A percentile compares a stretch with the other conserved stretches of the same genome.
Evolutionary conservation across 1,140 invertebrate species (phyloP).

Genomic region (Littorina saxatilis): DNA sequence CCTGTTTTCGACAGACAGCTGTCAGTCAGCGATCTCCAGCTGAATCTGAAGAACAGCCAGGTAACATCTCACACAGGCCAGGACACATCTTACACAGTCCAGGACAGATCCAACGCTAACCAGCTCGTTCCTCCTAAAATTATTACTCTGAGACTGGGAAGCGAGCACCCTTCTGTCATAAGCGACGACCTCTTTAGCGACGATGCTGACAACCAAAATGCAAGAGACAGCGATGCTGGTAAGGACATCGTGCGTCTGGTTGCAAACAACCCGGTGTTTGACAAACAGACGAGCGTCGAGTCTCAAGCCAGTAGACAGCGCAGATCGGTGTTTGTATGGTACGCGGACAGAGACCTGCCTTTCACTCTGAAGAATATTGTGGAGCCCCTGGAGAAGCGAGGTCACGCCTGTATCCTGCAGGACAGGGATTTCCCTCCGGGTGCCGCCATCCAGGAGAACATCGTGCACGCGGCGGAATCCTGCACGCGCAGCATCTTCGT

Average conservation of each 20-base stretch:
- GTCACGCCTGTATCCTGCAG: conserved; percentile 49
- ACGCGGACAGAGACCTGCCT: conserved; percentile 52
- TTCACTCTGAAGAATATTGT: conserved; percentile 50
- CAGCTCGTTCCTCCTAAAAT: too few species aligned
- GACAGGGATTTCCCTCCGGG: conserved; percentile 61
- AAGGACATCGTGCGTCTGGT: background rate
- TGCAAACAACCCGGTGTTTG: background rate
- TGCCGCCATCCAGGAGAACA: conserved; percentile 61
- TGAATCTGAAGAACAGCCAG: too few species aligned
- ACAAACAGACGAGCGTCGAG: background rate
- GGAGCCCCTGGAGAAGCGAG: conserved; percentile 45
- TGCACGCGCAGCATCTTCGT: conserved; percentile 53
- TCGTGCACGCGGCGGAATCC: conserved; percentile 53
- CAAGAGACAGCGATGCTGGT: background rate
- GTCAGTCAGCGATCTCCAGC: too few species aligned
- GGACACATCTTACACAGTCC: too few species aligned
- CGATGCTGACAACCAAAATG: background rate
- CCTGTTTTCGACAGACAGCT: background rate
- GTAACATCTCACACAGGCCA: background rate
- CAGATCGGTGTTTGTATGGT: conserved; percentile 51
- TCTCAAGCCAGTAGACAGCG: background rate
- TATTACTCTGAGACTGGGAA: too few species aligned
- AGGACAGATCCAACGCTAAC: too few species aligned
- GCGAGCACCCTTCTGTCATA: too few species aligned
- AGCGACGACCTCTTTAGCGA: background rate